phyloP scores from a whole-genome alignment of 1,140 invertebrate genomes.

The Lordiphosa mommai region DNA sequence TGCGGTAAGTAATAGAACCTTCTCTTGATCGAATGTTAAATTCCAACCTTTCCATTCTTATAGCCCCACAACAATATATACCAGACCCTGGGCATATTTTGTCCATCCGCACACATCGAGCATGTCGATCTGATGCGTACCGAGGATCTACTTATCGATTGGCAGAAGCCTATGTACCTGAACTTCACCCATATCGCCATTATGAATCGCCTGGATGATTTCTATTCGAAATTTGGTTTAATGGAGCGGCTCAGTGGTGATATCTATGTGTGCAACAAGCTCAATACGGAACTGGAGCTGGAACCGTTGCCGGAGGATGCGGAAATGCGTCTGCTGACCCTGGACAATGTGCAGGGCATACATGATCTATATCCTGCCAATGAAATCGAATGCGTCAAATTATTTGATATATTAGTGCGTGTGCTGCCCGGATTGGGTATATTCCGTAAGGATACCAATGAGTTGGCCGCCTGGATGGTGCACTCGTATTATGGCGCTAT shows the following conservation, averaged over 20 bases:
- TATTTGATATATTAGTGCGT: slow-evolving; percentile 88
- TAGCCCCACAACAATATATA: slow-evolving; percentile 88
- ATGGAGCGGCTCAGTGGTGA: slow-evolving; percentile 88
- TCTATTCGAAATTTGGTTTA: slow-evolving; percentile 82
- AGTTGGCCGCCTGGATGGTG: slow-evolving; percentile 91
- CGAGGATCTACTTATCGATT: slow-evolving; percentile 88
- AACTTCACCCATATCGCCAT: slow-evolving; percentile 90
- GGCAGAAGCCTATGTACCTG: slow-evolving; percentile 88
- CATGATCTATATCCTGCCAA: slow-evolving; percentile 91
- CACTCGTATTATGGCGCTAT: slow-evolving; percentile 93
- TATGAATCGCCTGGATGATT: slow-evolving; percentile 85
- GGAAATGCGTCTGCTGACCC: slow-evolving; percentile 85
- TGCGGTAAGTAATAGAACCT: slow-evolving; percentile 83
- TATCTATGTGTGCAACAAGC: slow-evolving; percentile 86
- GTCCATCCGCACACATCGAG: slow-evolving; percentile 86
- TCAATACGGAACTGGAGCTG: slow-evolving; percentile 81
- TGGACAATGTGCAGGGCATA: slow-evolving; percentile 88
- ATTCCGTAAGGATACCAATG: slow-evolving; percentile 84
- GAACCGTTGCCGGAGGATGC: slow-evolving; percentile 84
- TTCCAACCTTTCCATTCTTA: slow-evolving; percentile 21
- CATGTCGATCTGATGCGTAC: slow-evolving; percentile 85
- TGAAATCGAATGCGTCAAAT: slow-evolving; percentile 89
- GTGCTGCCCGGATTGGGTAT: slow-evolving; percentile 89
- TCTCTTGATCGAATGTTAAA: not conserved
- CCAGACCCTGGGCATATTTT: slow-evolving; percentile 91